Percentiles rank a stretch among this genome's conserved stretches.
These are phyloP conservation scores for Crenichthys baileyi DNA, from an alignment of 2,797 vertebrate species.

Conservation along the genomic window DNA sequence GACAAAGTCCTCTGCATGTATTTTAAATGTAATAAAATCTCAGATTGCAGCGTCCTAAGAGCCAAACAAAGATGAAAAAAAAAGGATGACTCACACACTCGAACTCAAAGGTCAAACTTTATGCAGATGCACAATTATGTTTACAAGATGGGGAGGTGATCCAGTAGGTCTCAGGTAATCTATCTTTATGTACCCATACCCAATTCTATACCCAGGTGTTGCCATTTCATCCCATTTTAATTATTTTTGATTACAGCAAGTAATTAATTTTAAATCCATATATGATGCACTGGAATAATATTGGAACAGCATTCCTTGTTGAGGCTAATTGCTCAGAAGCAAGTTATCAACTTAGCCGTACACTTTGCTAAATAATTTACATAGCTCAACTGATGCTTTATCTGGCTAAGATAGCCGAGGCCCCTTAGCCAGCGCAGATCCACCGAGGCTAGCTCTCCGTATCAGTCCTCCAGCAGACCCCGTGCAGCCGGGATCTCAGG, in stretches of 20 bases:
- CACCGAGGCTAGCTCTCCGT: too few species aligned
- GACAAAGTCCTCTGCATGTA: conserved; percentile 27
- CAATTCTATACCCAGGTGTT: neutral
- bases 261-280: neutral
- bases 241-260: neutral
- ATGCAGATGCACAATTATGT: neutral
- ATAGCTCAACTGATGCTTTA: too few species aligned
- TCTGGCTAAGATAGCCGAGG: too few species aligned
- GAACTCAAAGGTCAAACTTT: conserved; percentile 2
- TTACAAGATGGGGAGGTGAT: neutral
- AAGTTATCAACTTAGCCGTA: too few species aligned
- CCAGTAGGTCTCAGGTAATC: neutral
- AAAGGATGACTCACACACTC: conserved; percentile 19
- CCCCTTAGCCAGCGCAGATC: too few species aligned
- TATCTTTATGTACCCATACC: neutral
- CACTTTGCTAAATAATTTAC: too few species aligned
- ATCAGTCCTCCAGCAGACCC: too few species aligned
- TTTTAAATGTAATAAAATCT: conserved; percentile 30
- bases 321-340: too few species aligned
- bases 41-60: conserved; percentile 25
- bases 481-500: too few species aligned
- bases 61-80: conserved; percentile 22
- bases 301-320: too few species aligned
- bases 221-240: neutral
- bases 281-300: too few species aligned